A percentile compares a stretch with the other conserved stretches of the same genome.
Conservation (phyloP, 1,140 invertebrate genomes). For the Bathynomus jamesi region DNA sequence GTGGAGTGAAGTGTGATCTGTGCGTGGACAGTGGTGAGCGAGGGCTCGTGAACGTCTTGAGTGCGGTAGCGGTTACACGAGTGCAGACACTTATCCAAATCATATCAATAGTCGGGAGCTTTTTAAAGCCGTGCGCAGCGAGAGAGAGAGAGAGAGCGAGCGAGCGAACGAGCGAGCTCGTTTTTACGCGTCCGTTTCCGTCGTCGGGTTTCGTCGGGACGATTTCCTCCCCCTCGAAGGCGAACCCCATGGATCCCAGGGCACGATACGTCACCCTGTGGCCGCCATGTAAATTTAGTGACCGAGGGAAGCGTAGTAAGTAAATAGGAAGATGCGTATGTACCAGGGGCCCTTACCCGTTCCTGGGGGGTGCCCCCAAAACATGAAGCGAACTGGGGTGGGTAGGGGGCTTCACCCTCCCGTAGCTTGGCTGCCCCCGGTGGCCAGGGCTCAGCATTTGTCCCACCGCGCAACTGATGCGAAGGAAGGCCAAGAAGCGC, state of each 20-base stretch:
- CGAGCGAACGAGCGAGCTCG: too few species aligned
- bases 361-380: neutral
- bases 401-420: neutral
- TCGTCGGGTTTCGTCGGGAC: too few species aligned
- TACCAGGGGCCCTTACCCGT: neutral
- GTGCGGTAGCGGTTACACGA: too few species aligned
- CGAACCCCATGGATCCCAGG: neutral
- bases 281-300: neutral
- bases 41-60: too few species aligned
- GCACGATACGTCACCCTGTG: neutral
- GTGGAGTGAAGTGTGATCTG: too few species aligned
- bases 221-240: too few species aligned
- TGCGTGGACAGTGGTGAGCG: too few species aligned
- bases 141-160: neutral
- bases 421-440: neutral
- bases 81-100: neutral
- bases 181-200: constrained; percentile 1
- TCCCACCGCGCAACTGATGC: neutral
- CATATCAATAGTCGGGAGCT: neutral
- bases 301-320: neutral
- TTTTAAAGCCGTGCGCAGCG: neutral
- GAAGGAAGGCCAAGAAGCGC: neutral
- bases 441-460: neutral
- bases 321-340: neutral
- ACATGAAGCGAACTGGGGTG: neutral